Percentiles rank a stretch among this genome's conserved stretches.
Evolutionary conservation across 1,140 invertebrate genomes (phyloP).

Genomic region (Coenobita brevimanus): DNA sequence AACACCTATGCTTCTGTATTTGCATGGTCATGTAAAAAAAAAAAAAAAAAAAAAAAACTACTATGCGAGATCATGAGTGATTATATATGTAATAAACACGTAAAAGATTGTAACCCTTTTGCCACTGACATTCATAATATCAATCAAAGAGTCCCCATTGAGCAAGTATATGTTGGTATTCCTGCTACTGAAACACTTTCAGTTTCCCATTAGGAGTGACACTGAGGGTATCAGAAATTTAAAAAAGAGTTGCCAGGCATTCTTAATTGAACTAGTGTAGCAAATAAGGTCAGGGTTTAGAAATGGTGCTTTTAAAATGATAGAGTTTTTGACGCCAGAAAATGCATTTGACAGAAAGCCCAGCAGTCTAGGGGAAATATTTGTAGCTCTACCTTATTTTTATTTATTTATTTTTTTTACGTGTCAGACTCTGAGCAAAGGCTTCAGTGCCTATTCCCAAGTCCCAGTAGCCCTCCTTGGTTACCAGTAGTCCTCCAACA

Average conservation of each 20-base stretch:
- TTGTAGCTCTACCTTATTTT: conserved; percentile 14
- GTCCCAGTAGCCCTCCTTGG: too few species aligned
- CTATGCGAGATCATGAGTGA: conserved; percentile 19
- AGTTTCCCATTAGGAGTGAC: neutral
- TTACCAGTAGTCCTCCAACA: too few species aligned
- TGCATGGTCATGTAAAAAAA: conserved; percentile 25
- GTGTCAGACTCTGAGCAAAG: too few species aligned
- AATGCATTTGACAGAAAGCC: conserved; percentile 13
- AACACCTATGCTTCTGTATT: conserved; percentile 9
- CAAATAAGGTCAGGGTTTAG: conserved; percentile 10
- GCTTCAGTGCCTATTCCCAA: too few species aligned
- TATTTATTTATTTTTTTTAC: too few species aligned
- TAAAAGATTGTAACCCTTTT: conserved; percentile 15
- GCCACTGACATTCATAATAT: conserved; percentile 21
- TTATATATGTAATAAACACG: too few species aligned
- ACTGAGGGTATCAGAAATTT: neutral
- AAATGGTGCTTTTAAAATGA: conserved; percentile 33
- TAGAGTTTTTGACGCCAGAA: conserved; percentile 6
- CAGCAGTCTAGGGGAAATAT: conserved; percentile 30
- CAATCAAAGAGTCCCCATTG: conserved; percentile 1
- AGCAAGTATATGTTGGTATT: conserved; percentile 6
- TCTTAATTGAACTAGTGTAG: conserved; percentile 7
- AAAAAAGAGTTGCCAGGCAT: conserved; percentile 5
- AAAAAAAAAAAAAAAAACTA: too few species aligned
- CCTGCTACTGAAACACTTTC: conserved; percentile 21